These are phyloP conservation scores for Ips typographus DNA, from an alignment of 1,140 invertebrate genomes.

Conservation along the genomic window DNA sequence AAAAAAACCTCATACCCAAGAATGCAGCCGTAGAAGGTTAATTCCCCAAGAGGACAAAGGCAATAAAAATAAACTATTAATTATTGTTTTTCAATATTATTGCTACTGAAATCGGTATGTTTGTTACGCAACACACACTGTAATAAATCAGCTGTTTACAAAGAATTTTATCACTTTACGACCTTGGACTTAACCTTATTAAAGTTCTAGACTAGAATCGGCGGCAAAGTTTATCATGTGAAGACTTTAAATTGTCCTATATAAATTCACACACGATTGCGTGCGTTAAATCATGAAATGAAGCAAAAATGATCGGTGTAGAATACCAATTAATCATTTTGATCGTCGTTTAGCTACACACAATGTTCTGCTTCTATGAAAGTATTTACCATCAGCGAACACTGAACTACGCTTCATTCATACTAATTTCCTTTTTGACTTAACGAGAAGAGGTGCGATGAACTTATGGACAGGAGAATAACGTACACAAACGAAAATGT, in stretches of 20 bases:
- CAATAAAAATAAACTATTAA: constrained; percentile 14
- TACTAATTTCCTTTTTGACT: constrained; percentile 8
- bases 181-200: not conserved
- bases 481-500: too few species aligned
- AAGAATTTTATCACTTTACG: not conserved
- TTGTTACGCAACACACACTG: not conserved
- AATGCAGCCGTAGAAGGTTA: constrained; percentile 27
- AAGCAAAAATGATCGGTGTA: constrained; percentile 18
- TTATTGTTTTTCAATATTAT: constrained; percentile 18
- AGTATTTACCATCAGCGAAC: constrained; percentile 29
- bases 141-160: constrained; percentile 5
- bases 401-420: constrained; percentile 15
- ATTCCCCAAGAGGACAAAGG: constrained; percentile 15
- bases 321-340: constrained; percentile 29
- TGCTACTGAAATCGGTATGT: constrained; percentile 5
- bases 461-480: not conserved
- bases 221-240: not conserved
- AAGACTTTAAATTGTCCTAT: constrained; percentile 4
- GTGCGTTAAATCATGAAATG: constrained; percentile 15
- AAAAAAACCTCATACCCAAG: constrained; percentile 16
- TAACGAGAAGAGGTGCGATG: not conserved
- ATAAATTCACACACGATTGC: constrained; percentile 17
- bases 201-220: too few species aligned
- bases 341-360: constrained; percentile 12
- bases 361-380: constrained; percentile 30